Base-by-base conservation (phyloP, 92 coral and sea anemone genomes). In the Virgularia gustaviana region DNA sequence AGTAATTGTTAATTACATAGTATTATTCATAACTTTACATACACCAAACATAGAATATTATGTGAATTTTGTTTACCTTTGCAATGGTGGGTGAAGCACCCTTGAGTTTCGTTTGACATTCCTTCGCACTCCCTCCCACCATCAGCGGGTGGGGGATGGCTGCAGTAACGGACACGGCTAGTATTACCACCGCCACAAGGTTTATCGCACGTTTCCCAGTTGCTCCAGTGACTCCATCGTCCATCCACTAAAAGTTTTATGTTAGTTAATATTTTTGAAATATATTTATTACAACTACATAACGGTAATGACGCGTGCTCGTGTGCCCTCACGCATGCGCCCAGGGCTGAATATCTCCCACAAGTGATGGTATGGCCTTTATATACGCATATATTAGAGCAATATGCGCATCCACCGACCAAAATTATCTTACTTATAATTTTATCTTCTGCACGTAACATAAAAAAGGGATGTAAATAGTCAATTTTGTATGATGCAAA, bases 111-210 rank as follows among this genome's bases (percentile, higher is more conserved):
- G 49, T 63, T 63, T 34, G 30, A 36, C n/a, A 19, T 11, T 28
- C 70, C 70, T 28, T 63, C 42, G 15, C 70, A 63, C 22, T 63
- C 9, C 19, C 6, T 34, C 20, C 70, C 70, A 1, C 49, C 70
- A 36, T 27, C 49, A 5, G 43, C 44, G 6, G 70, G 70, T 22
- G 70, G 70, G 22, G 70, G 70, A 2, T 39, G 70, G 7, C 49
- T 63, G 39, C 70, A 63, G 15, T 30, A 63, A 18, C 70, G 70
- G 15, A 63, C 49, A 36, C 70, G 70, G n/a, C 49, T 35, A 36
- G 27, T 63, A 39, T 63, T 63, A 25, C 70, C 70, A 35, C 70
- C 70, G 29, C 70, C 70, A 19, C 70, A 63, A 5, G 70, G 70
- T 43, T 63, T 63, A 19, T 39, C 70, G 28, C 70, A 63, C 29